Conservation (phyloP, 2,888 invertebrate species). For the Diachrysia chrysitis region DNA sequence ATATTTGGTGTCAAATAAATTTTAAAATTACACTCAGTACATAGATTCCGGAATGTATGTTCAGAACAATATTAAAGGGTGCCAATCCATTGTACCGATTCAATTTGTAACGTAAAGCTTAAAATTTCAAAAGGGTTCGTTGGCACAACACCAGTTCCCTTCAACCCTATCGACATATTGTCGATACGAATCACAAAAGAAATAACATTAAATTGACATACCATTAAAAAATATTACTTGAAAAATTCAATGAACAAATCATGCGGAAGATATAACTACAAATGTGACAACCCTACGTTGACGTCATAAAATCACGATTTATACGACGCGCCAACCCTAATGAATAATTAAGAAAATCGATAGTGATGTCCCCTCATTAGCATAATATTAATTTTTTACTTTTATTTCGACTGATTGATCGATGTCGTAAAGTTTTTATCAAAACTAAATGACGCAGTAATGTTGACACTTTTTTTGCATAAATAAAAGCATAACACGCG, state of each 20-base stretch:
- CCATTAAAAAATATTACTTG: constrained; percentile 87
- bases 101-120: constrained; percentile 86
- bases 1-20: constrained; percentile 74
- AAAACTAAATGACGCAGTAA: constrained; percentile 77
- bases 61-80: constrained; percentile 70
- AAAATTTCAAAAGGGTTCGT: constrained; percentile 86
- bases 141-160: constrained; percentile 72
- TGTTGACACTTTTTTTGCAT: constrained; percentile 71
- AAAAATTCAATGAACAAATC: constrained; percentile 80
- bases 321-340: constrained; percentile 73
- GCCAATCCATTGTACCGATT: constrained; percentile 77
- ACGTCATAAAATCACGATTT: constrained; percentile 80
- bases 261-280: constrained; percentile 81
- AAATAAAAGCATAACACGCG: constrained; percentile 79
- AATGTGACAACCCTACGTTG: constrained; percentile 71
- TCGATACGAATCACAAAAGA: constrained; percentile 81
- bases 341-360: constrained; percentile 77
- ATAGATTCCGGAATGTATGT: constrained; percentile 69
- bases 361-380: constrained; percentile 70
- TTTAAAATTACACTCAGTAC: constrained; percentile 73
- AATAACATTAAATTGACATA: constrained; percentile 88
- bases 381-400: constrained; percentile 74
- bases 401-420: constrained; percentile 79
- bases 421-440: constrained; percentile 78
- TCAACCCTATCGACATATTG: constrained; percentile 87